These are phyloP conservation scores for Genyomyrus donnyi DNA, from an alignment of 2,113 vertebrate species.

Conservation along the genomic window DNA sequence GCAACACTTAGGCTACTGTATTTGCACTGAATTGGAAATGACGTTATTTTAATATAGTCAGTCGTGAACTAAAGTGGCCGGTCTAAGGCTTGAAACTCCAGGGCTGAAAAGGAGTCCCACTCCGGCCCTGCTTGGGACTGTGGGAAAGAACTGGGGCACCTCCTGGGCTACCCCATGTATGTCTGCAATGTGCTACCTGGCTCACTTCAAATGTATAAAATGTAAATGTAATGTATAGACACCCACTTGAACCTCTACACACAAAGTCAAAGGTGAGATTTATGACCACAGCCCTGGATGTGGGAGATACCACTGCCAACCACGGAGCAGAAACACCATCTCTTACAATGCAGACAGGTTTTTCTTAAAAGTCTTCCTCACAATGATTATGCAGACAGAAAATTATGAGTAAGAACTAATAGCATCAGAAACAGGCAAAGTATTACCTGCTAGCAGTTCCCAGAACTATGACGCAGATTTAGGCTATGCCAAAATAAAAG, in stretches of 20 bases:
- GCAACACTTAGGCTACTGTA: too few species aligned
- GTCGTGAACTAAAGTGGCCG: too few species aligned
- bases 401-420: not conserved
- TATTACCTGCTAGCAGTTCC: slow-evolving; percentile 74
- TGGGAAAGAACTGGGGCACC: not conserved
- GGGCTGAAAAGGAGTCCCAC: too few species aligned
- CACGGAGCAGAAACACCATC: not conserved
- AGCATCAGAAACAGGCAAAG: not conserved
- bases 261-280: not conserved
- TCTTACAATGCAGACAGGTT: not conserved
- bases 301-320: not conserved
- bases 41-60: too few species aligned
- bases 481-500: slow-evolving; percentile 72
- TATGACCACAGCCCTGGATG: not conserved
- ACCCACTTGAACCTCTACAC: not conserved
- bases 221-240: not conserved
- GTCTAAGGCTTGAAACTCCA: too few species aligned
- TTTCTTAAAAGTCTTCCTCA: not conserved
- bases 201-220: not conserved
- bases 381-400: not conserved
- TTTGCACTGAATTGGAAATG: too few species aligned
- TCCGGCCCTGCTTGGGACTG: not conserved
- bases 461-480: slow-evolving; percentile 74
- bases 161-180: not conserved
- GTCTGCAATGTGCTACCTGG: not conserved